Base-by-base conservation (phyloP, 2,113 vertebrate species). In the Phodopus roborovskii region DNA sequence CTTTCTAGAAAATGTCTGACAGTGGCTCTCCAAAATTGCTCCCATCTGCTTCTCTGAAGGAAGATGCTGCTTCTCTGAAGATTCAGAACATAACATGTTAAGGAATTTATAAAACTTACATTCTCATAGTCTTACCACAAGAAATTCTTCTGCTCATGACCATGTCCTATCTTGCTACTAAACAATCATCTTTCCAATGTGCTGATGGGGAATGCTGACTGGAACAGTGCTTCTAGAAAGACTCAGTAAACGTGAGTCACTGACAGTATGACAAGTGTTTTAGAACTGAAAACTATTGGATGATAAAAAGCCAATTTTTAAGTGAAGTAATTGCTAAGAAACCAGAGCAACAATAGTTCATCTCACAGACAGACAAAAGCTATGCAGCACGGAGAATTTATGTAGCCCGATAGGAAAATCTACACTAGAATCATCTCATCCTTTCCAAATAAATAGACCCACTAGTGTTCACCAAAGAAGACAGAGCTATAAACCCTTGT, bases 261-360 rank as follows among this genome's bases (percentile, higher is more conserved):
- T 60, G 79, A 73, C 9, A 88, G 13, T 42, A 22, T 81, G 50
- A 90, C 33, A 58, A 71, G 68, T 88, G 36, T 68, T 90, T 85
- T 90, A 88, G 74, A 84, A 75, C 83, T 53, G n/a, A 96, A 39
- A 96, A 92, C 77, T 84, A 77, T 30, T 84, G 70, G 93, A 92
- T 81, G 90, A 83, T 60, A 94, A 94, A 94, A 84, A 96, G 71
- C 70, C 19, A 92, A 66, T 88, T 96, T 84, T 85, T 94, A 81
- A 96, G 39, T 56, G 71, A 92, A 94, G 84, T 94, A n/a, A 81
- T 81, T 94, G 33, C 88, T 90, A 16, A 88, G 92, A 94, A 92
- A 48, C 33, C 58, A 68, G 50, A 81, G 11, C 74, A 91, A 64
- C 58, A 81, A 45, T 33, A 53, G 53, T 73, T 95, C 58, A 74